Evolutionary conservation across 2,797 vertebrate species (phyloP), one percentile per base, ranked within the genome.

Genomic region (Poeciliopsis presidionis): DNA sequence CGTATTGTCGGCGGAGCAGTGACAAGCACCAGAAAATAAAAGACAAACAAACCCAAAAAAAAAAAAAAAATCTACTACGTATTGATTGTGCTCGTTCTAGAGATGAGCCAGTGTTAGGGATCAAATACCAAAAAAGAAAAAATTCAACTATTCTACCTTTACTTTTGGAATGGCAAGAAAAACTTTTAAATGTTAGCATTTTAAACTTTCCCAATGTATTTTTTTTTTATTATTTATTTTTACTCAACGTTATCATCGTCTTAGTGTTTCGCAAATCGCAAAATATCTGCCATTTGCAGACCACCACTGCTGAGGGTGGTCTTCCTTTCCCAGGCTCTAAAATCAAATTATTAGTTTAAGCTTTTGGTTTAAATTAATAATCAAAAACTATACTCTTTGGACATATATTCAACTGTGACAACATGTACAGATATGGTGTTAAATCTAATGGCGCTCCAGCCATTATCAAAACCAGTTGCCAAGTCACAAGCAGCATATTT

Each of bases 21-120:
- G 81, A 85, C 16, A 7, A 87, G 88, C 90, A 81, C 81, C 82
- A 18, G 73, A 4, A 11, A 49, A 76, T 51, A 51, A 59, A 28
- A 55, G 25, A 8, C 0, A 28, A 57, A 12, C 9, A 57, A 39
- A 39, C 39, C 12, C 28, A 57, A 0, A 45, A 30, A 30, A 30
- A 11, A 12, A 53, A 46, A 46, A 46, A 47, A 18, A 0, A 57
- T 51, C 73, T 30, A 16, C 78, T 8, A 3, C 1, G 20, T 22
- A 22, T 59, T 61, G 55, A 79, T 9, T 13, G 41, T 16, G 41
- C 12, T 7, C 3, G 2, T 43, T 43, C 39, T 13, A 36, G 25
- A 25, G 16, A 22, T 13, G 28, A 73, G 51, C 49, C 72, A 55
- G 49, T n/a, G 16, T 16, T 45, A 3, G 67, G 41, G 7, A n/a